Evolutionary conservation across 2,888 invertebrate genomes (phyloP).

Genomic region (Platycheirus rosarum): DNA sequence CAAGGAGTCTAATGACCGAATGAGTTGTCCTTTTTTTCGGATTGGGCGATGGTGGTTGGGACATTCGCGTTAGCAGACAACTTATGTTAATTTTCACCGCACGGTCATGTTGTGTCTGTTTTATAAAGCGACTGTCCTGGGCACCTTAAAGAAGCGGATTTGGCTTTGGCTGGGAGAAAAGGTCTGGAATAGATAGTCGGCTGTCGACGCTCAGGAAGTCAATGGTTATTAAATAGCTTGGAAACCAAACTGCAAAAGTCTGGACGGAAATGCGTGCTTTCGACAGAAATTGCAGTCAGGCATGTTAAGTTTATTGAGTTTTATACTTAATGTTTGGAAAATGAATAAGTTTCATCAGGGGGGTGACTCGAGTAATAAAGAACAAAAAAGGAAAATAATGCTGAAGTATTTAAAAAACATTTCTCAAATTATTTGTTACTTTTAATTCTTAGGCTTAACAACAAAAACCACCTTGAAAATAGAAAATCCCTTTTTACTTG

Average conservation of each 20-base stretch:
- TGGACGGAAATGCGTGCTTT: slow-evolving; percentile 71
- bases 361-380: background rate
- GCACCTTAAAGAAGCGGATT: slow-evolving; percentile 13
- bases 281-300: slow-evolving; percentile 42
- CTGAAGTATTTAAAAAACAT: too few species aligned
- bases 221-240: slow-evolving; percentile 54
- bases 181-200: slow-evolving; percentile 1
- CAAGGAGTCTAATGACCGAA: slow-evolving; percentile 74
- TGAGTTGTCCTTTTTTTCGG: slow-evolving; percentile 73
- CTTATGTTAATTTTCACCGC: slow-evolving; percentile 64
- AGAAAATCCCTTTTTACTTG: too few species aligned
- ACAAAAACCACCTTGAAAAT: too few species aligned
- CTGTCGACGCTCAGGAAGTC: slow-evolving; percentile 25
- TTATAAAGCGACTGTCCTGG: background rate
- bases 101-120: slow-evolving; percentile 40
- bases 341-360: background rate
- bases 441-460: too few species aligned
- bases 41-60: slow-evolving; percentile 21
- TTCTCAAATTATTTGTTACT: too few species aligned
- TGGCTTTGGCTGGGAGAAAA: background rate
- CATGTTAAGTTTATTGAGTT: slow-evolving; percentile 51
- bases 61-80: slow-evolving; percentile 68
- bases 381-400: too few species aligned
- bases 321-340: background rate
- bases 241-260: slow-evolving; percentile 51